Base-by-base conservation (phyloP, 2,888 invertebrate genomes). In the Netelia virgata region DNA sequence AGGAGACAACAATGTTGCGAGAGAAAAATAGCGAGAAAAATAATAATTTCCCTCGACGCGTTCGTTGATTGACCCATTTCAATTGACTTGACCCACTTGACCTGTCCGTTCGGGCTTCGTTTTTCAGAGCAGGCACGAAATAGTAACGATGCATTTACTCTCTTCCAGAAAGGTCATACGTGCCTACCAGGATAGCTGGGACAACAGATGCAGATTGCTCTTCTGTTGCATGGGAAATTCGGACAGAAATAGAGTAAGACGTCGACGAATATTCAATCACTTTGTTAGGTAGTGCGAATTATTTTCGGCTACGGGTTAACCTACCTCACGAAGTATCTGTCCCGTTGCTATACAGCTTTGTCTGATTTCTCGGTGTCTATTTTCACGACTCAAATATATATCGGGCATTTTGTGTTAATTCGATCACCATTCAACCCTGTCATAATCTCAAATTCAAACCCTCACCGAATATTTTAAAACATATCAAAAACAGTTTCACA, bases 171-270 rank as follows among this genome's bases (percentile, higher is more conserved):
- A 97, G 95, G 97, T 98, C 9, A 95, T 97, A 90, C 95, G 97
- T 86, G 97, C 97, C 57, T 98, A 98, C 93, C 97, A 97, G 93
- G 97, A 97, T 92, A 97, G 97, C 90, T 98, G 98, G 98, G 97
- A 97, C 93, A 96, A 97, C 92, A 95, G 98, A 87, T 97, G 97
- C 93, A 95, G 97, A 53, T 94, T 97, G 85, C 93, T 98, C 10
- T 97, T 97, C 91, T 98, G 97, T 92, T 98, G 97, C 92, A 96
- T 97, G 94, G 95, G 96, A 76, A 95, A 96, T 82, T 96, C 96
- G 43, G 97, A 97, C 90, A 95, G 96, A 83, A 97, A 96, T 91
- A 94, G 95, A 94, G 96, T 96, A 92, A 94, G 94, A 87, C 28
- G 59, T 68, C 43, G 16, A 59, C 18, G 10, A 74, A 69, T 64